phyloP scores from a whole-genome alignment of 2,113 vertebrate genomes.

The Erpornis zantholeuca region DNA sequence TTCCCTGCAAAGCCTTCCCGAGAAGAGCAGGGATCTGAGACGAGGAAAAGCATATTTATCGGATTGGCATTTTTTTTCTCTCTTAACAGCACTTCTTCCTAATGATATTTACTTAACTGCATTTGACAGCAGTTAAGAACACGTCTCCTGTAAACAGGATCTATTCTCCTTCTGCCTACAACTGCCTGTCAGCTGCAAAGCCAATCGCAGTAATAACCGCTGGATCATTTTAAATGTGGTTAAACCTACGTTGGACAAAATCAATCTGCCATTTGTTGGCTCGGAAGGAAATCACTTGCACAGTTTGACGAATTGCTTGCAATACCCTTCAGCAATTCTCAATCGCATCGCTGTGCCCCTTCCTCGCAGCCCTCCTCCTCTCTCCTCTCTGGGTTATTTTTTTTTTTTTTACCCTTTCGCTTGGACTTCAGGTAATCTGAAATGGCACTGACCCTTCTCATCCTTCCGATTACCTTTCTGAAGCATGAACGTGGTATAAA shows the following conservation, averaged over 20 bases:
- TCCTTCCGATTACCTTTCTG: conserved; percentile 91
- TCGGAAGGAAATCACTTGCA: conserved; percentile 83
- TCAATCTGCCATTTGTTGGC: conserved; percentile 92
- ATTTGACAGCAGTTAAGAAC: conserved; percentile 83
- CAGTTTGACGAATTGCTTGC: conserved; percentile 84
- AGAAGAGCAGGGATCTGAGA: conserved; percentile 15
- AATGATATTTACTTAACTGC: conserved; percentile 81
- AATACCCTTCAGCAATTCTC: conserved; percentile 78
- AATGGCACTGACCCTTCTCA: conserved; percentile 93
- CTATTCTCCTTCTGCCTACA: conserved; percentile 79
- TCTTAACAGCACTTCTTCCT: conserved; percentile 72
- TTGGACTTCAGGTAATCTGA: conserved; percentile 90
- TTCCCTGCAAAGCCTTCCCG: background rate
- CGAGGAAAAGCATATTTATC: conserved; percentile 68
- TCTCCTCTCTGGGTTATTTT: conserved; percentile 18
- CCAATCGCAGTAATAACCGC: conserved; percentile 88
- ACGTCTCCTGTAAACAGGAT: conserved; percentile 81
- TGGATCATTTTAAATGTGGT: conserved; percentile 86
- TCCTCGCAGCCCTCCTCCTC: conserved; percentile 3
- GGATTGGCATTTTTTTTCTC: conserved; percentile 73
- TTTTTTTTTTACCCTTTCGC: conserved; percentile 76
- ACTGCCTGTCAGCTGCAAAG: conserved; percentile 86
- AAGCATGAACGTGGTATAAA: conserved; percentile 90
- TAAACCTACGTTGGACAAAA: conserved; percentile 85
- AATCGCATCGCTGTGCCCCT: conserved; percentile 60